These are phyloP conservation scores for Alcis repandata DNA, from an alignment of 2,888 invertebrate species.

Conservation along the genomic window DNA sequence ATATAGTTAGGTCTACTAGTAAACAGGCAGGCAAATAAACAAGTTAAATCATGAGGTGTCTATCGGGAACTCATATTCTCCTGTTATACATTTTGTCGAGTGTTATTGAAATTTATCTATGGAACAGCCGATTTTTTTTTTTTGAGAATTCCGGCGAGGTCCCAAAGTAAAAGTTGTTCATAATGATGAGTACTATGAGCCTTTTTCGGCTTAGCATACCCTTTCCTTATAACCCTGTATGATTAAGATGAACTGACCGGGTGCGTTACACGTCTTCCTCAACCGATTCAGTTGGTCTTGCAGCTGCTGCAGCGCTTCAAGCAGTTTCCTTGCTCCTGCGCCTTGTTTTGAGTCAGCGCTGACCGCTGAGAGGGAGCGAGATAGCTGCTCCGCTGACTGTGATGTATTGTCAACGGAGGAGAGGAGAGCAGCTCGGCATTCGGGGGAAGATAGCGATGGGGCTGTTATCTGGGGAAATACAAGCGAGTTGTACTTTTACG, in stretches of 20 bases:
- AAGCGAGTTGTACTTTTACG: background rate
- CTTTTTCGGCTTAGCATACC: too few relatives aligned
- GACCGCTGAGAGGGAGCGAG: conserved; percentile 31
- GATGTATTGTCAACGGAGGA: conserved; percentile 51
- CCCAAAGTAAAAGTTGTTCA: too few relatives aligned
- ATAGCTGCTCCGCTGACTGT: conserved; percentile 42
- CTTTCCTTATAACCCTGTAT: too few relatives aligned
- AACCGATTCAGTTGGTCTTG: conserved; percentile 38
- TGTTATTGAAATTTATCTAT: too few relatives aligned
- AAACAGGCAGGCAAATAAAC: too few relatives aligned
- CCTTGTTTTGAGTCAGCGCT: conserved; percentile 34
- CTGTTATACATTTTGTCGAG: too few relatives aligned
- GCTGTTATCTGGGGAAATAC: conserved; percentile 53
- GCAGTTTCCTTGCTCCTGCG: conserved; percentile 35
- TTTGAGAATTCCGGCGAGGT: too few relatives aligned
- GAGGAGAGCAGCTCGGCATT: conserved; percentile 53
- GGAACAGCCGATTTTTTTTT: too few relatives aligned
- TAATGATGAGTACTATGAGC: too few relatives aligned
- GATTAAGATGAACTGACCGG: conserved; percentile 8
- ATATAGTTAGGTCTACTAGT: background rate
- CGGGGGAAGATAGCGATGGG: conserved; percentile 48
- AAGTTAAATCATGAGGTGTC: too few relatives aligned
- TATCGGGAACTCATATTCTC: too few relatives aligned
- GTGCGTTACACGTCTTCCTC: conserved; percentile 28
- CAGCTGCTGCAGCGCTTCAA: conserved; percentile 45